Percentiles rank a stretch among this genome's conserved stretches.
These are phyloP conservation scores for Enoplosus armatus DNA, from an alignment of 2,797 vertebrate species.

Conservation along the genomic window DNA sequence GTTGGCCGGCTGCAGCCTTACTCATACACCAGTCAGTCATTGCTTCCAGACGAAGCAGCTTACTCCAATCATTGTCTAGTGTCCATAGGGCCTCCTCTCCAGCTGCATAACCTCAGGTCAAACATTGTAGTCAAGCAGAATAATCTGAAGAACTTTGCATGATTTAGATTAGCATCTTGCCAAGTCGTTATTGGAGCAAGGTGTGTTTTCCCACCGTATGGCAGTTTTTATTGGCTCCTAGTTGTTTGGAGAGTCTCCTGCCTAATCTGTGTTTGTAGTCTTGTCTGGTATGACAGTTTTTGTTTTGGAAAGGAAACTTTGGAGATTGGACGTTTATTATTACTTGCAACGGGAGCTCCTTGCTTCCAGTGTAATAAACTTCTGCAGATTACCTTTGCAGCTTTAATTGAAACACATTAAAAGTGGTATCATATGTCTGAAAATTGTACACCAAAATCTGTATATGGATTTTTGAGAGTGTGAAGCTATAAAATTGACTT, in stretches of 20 bases:
- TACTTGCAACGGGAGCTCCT: conserved; percentile 17
- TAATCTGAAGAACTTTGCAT: conserved; percentile 13
- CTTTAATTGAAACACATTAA: conserved; percentile 16
- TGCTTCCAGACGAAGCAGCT: conserved; percentile 57
- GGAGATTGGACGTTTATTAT: no score
- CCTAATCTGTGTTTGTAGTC: conserved; percentile 70
- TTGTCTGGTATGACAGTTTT: conserved; percentile 63
- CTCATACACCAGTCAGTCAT: conserved; percentile 48
- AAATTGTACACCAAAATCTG: neutral
- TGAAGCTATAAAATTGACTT: conserved; percentile 19
- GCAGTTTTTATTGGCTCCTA: conserved; percentile 50
- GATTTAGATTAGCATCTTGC: conserved; percentile 48
- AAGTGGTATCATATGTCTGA: neutral
- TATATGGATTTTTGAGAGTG: conserved; percentile 2
- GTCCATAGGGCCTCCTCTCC: conserved; percentile 45
- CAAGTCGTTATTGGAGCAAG: conserved; percentile 60
- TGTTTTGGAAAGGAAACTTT: conserved; percentile 58
- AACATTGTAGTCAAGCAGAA: conserved; percentile 40
- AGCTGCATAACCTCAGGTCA: conserved; percentile 61
- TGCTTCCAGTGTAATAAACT: conserved; percentile 10
- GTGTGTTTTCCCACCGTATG: conserved; percentile 54
- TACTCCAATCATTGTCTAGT: conserved; percentile 42
- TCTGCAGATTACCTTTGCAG: conserved; percentile 7
- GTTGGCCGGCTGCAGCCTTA: conserved; percentile 24
- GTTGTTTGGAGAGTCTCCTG: conserved; percentile 46